Evolutionary conservation across 92 coral and sea anemone genomes (phyloP), one percentile per base, ranked within the genome.

Genomic region (Paramuricea clavata): DNA sequence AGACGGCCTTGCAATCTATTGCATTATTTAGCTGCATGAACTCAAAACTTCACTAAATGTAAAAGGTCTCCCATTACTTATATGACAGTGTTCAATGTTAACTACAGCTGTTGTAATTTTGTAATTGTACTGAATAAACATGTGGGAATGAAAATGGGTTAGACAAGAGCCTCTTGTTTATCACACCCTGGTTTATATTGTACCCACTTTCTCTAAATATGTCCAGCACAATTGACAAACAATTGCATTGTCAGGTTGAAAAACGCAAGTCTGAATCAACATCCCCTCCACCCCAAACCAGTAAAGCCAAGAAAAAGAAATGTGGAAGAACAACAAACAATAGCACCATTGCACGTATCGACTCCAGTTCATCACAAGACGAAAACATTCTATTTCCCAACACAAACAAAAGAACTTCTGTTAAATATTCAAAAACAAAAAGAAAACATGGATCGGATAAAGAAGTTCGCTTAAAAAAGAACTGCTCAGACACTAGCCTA

Each of bases 251-350:
- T 13, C 52, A 79, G 84, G 59, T 12, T 56, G 27, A 67, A 27
- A 79, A 79, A n/a, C 56, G 84, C 39, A 79, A 79, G 74, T 17
- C 52, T 43, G 52, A 25, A 30, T 22, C 32, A 31, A 30, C 26
- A 4, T 13, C 62, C n/a, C n/a, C n/a, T 17, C 39, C 15, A 41
- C 13, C 25, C 10, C 19, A 44, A 36, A 36, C 71, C 6, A 16
- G 12, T 33, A 60, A 59, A 23, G 84, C 31, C 17, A 56, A 39
- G 34, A 39, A 44, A 22, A 44, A 72, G 28, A 35, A 41, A 13
- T 19, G 22, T 23, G 78, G 52, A 15, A 25, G 57, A 39, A 44
- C 57, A 36, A 44, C 57, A 15, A 44, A 72, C 50, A 72, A 72
- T 35, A 44, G 57, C 31, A 72, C 52, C 16, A 25, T 25, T 39